These are phyloP conservation scores for Tetranychus piercei DNA, from an alignment of 2,888 invertebrate species.

Conservation along the genomic window DNA sequence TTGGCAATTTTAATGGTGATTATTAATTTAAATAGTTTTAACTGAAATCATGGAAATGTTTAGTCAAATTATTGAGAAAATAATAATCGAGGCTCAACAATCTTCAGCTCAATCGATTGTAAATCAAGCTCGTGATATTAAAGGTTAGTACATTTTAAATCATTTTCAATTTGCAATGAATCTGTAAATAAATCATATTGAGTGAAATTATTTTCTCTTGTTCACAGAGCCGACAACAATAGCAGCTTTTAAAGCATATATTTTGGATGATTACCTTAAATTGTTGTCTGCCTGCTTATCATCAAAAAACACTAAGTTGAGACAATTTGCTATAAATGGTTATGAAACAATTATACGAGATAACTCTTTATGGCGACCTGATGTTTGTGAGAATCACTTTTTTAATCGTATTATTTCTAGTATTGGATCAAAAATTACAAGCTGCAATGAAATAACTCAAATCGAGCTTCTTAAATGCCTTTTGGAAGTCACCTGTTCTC, in stretches of 20 bases:
- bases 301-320: slow-evolving; percentile 4
- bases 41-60: background rate
- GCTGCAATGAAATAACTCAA: slow-evolving; percentile 10
- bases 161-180: background rate
- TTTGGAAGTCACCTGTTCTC: slow-evolving; percentile 10
- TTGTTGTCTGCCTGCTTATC: background rate
- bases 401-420: slow-evolving; percentile 8
- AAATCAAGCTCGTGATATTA: background rate
- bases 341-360: slow-evolving; percentile 6
- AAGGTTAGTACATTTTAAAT: background rate
- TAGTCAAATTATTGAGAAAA: background rate
- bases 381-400: slow-evolving; percentile 6
- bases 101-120: background rate
- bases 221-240: background rate
- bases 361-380: slow-evolving; percentile 7
- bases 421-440: slow-evolving; percentile 10
- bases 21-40: background rate
- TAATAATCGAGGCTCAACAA: background rate
- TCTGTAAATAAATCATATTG: background rate
- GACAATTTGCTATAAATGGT: background rate
- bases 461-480: slow-evolving; percentile 11
- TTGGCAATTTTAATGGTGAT: background rate
- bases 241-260: background rate
- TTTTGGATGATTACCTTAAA: background rate
- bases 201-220: background rate